Percentiles rank a stretch among this genome's conserved stretches.
Evolutionary conservation across 2,888 invertebrate species (phyloP).

Genomic region (Emmelina monodactyla): DNA sequence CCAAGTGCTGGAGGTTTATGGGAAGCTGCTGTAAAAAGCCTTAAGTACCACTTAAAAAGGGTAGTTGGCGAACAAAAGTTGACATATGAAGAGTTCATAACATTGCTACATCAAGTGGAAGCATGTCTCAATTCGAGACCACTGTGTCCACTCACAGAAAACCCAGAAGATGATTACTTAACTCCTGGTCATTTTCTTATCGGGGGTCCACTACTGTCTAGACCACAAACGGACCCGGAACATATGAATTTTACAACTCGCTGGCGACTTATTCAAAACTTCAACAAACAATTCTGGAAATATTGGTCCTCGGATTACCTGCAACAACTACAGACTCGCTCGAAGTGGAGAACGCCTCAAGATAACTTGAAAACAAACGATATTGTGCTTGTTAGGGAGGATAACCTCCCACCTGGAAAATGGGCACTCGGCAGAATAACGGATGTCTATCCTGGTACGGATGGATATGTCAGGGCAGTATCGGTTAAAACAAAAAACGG

Average conservation of each 20-base stretch:
- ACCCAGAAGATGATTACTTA: neutral
- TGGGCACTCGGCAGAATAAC: neutral
- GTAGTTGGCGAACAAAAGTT: constrained; percentile 1
- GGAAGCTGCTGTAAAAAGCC: neutral
- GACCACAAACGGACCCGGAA: neutral
- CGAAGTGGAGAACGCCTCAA: neutral
- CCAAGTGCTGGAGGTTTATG: neutral
- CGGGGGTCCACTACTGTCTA: neutral
- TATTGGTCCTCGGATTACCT: neutral
- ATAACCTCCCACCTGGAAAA: constrained; percentile 2
- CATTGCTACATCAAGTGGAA: neutral
- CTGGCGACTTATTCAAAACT: neutral
- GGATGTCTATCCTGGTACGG: neutral
- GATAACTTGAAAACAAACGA: neutral
- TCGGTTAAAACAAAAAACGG: constrained; percentile 3
- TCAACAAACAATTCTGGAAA: constrained; percentile 1
- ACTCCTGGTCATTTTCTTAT: constrained; percentile 1
- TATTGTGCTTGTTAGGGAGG: neutral
- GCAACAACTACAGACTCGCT: neutral
- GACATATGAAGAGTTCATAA: constrained; percentile 1
- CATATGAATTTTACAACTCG: neutral
- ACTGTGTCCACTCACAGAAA: neutral
- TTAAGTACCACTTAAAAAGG: neutral
- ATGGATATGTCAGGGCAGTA: neutral
- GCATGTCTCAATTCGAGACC: constrained; percentile 1